Conservation (phyloP, 2,113 vertebrate genomes). For the Bostrychus sinensis region DNA sequence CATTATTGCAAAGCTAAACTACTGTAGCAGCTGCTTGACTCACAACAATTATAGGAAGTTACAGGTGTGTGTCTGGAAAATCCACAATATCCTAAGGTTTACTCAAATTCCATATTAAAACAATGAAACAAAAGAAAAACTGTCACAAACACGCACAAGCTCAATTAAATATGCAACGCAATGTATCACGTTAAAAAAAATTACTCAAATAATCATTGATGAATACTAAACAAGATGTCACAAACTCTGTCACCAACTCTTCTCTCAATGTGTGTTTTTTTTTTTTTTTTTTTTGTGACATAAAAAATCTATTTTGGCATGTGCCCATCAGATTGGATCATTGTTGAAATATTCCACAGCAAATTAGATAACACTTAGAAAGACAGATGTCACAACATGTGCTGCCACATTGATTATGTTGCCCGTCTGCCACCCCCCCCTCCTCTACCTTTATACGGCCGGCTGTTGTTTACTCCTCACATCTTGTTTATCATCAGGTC, state of each 20-base stretch:
- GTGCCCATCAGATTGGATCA: constrained; percentile 77
- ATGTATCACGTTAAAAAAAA: neutral
- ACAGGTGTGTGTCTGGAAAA: neutral
- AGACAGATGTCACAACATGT: constrained; percentile 86
- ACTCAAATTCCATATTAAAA: neutral
- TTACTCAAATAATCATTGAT: constrained; percentile 12
- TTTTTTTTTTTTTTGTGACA: too few species aligned
- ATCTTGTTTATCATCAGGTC: constrained; percentile 79
- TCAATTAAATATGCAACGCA: too few species aligned
- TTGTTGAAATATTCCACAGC: constrained; percentile 79
- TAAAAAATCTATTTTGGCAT: constrained; percentile 41
- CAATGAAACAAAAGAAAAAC: neutral
- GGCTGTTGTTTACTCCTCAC: constrained; percentile 81
- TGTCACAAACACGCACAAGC: too few species aligned
- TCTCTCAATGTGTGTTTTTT: too few species aligned
- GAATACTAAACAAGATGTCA: constrained; percentile 9
- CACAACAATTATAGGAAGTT: neutral
- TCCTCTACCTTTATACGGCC: constrained; percentile 77
- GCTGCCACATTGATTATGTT: constrained; percentile 75
- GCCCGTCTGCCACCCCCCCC: constrained; percentile 66
- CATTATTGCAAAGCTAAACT: neutral
- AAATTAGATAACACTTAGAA: constrained; percentile 84
- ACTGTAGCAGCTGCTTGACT: neutral
- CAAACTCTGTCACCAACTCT: constrained; percentile 28
- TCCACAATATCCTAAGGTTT: neutral